Conservation (phyloP, 2,113 vertebrate genomes). For the human region GRCh38 chr9:107131001-107131500, state of each 20-base stretch:
- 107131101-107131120: background rate
- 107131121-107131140: constrained; percentile 38
- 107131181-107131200: constrained; percentile 61
- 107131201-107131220: constrained; percentile 75
- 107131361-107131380: constrained; percentile 76
- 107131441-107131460: constrained; percentile 73
- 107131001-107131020: background rate
- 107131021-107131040: background rate
- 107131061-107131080: background rate
- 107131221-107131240: constrained; percentile 74
- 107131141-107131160: constrained; percentile 12
- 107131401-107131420: constrained; percentile 55
- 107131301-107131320: constrained; percentile 58
- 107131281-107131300: constrained; percentile 72
- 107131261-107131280: constrained; percentile 70
- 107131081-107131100: constrained; percentile 7
- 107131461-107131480: constrained; percentile 68
- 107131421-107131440: constrained; percentile 74
- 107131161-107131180: constrained; percentile 41
- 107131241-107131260: constrained; percentile 73
- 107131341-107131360: constrained; percentile 80
- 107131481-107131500: constrained; percentile 53
- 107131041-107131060: background rate
- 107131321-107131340: constrained; percentile 77
- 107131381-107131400: constrained; percentile 64